These are phyloP conservation scores for Ypsolopha scabrella DNA, from an alignment of 2,888 invertebrate genomes.

Conservation along the genomic window DNA sequence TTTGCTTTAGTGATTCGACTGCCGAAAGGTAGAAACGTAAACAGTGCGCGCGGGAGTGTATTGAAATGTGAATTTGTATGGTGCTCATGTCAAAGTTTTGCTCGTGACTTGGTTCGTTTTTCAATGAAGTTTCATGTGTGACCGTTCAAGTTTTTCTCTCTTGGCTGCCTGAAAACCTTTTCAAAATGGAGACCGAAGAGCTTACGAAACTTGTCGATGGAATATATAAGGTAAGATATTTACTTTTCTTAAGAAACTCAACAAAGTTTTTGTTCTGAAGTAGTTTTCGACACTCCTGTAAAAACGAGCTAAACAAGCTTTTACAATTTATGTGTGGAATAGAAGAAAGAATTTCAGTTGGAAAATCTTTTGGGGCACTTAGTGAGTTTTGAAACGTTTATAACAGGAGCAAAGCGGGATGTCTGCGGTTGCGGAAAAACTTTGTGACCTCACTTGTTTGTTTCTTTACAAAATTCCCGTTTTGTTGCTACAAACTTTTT, in stretches of 20 bases:
- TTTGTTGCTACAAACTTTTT: too few relatives aligned
- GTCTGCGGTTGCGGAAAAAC: not conserved
- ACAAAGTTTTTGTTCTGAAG: too few relatives aligned
- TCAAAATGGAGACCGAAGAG: slow-evolving; percentile 86
- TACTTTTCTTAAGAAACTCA: not conserved
- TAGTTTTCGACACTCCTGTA: too few relatives aligned
- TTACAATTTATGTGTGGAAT: not conserved
- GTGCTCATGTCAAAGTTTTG: slow-evolving; percentile 43
- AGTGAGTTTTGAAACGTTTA: not conserved
- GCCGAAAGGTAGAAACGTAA: slow-evolving; percentile 21
- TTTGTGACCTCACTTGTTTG: not conserved
- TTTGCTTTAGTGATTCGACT: slow-evolving; percentile 44
- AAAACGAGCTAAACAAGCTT: too few relatives aligned
- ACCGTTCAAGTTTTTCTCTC: slow-evolving; percentile 26
- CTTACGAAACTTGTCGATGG: slow-evolving; percentile 91
- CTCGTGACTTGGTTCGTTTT: slow-evolving; percentile 35
- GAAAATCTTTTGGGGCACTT: not conserved
- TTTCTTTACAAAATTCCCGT: not conserved
- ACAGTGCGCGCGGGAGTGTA: slow-evolving; percentile 28
- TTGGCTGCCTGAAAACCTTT: slow-evolving; percentile 38
- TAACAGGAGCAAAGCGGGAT: not conserved
- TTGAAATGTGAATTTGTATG: slow-evolving; percentile 63
- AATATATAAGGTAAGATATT: slow-evolving; percentile 83
- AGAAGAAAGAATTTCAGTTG: not conserved
- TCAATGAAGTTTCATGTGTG: slow-evolving; percentile 61